These are phyloP conservation scores for Thalassarche chlororhynchos DNA, from an alignment of 2,113 vertebrate genomes.

Conservation along the genomic window DNA sequence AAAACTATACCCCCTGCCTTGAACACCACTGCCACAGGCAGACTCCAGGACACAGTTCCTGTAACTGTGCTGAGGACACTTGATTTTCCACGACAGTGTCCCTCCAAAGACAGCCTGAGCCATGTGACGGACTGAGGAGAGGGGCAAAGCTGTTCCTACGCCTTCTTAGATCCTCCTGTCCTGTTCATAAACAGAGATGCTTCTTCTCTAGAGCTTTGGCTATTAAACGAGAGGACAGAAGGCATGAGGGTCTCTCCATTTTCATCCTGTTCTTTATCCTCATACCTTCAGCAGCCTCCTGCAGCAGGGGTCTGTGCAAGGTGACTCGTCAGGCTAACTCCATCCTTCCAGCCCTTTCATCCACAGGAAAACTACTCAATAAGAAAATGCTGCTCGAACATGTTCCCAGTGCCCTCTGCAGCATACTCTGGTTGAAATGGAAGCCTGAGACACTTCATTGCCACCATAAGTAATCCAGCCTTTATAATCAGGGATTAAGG, in stretches of 20 bases:
- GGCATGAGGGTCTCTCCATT: background rate
- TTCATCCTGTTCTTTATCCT: background rate
- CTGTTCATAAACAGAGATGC: background rate
- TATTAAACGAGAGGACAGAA: background rate
- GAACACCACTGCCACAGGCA: background rate
- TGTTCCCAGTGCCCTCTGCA: background rate
- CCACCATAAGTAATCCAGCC: background rate
- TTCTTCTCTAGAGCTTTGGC: background rate
- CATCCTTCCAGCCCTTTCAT: background rate
- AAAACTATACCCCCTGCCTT: background rate
- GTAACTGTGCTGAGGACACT: background rate
- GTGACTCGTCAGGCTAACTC: background rate
- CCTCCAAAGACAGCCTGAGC: background rate
- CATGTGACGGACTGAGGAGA: accelerated
- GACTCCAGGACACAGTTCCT: background rate
- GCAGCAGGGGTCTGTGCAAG: background rate
- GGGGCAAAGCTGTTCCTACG: background rate
- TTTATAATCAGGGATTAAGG: background rate
- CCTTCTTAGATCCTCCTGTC: background rate
- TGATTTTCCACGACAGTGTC: accelerated
- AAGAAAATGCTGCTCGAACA: background rate
- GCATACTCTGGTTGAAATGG: background rate
- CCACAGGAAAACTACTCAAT: background rate
- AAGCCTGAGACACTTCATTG: background rate
- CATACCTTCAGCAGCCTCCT: background rate